These are phyloP conservation scores for Beroe forskalii DNA, from an alignment of 37 sponge, comb jelly and placozoan species.

Conservation along the genomic window DNA sequence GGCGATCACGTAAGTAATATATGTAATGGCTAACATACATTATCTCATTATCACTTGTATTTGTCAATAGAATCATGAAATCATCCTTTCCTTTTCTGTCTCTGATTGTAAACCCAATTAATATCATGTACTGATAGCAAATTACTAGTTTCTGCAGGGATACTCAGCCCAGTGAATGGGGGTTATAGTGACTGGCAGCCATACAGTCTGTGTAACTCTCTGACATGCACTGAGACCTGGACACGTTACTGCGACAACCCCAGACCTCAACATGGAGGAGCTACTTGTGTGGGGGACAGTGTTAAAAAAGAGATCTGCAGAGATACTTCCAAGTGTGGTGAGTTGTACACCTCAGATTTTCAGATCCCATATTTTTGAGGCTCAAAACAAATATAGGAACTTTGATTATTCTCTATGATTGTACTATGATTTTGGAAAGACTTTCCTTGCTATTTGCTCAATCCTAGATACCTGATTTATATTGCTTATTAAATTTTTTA, in stretches of 20 bases:
- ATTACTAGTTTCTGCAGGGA: neutral
- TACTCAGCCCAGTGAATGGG: neutral
- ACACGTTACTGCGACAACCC: slow-evolving; percentile 2
- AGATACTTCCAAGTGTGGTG: slow-evolving; percentile 24
- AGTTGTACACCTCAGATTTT: too few species aligned
- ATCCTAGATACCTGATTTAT: too few species aligned
- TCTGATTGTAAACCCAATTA: too few species aligned
- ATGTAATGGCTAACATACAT: too few species aligned
- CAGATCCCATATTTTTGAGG: neutral
- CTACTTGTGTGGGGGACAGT: neutral
- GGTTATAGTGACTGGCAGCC: slow-evolving; percentile 5
- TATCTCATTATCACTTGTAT: too few species aligned
- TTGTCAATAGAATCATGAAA: too few species aligned
- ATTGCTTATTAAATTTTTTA: too few species aligned
- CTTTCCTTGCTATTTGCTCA: too few species aligned
- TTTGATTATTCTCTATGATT: neutral
- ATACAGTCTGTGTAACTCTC: neutral
- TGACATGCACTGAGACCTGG: slow-evolving; percentile 7
- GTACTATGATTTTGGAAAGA: neutral
- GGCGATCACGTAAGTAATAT: too few species aligned
- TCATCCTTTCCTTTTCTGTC: too few species aligned
- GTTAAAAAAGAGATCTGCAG: neutral
- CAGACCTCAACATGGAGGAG: neutral
- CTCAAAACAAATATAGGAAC: neutral
- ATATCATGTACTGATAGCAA: too few species aligned